Evolutionary conservation across 2,797 vertebrate genomes (phyloP), one percentile per base, ranked within the genome.

Genomic region (Buceros bicornis): DNA sequence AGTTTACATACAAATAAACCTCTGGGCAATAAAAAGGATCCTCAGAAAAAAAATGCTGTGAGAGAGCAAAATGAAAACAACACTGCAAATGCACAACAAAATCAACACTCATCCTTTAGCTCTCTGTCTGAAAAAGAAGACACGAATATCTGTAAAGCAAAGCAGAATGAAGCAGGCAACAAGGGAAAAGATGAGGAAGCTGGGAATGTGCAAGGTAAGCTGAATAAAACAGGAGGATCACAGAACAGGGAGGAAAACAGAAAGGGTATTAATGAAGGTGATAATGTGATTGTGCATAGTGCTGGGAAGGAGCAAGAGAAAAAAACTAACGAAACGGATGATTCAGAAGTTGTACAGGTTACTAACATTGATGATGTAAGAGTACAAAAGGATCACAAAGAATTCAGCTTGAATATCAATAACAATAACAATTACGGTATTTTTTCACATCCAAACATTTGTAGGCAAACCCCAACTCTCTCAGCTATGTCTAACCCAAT

Each of bases 381-480:
- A 47, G 21, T 86, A 51, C 95, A 76, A 60, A 97, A 83, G 70
- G 96, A 93, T 91, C 71, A 74, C 22, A 96, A 96, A 91, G 98
- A 98, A 78, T 97, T 97, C 92, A 98, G 98, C 95, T 97, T 97
- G 95, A 99, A 99, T 95, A 99, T 98, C 89, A 99, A 97, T 62
- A 99, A 94, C 42, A 97, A 96, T 18, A 96, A 94, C 43, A 98
- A 97, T 87, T 65, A 95, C 25, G 17, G 92, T 65, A 80, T 82
- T 67, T 93, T 81, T 57, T 87, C 85, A 12, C 74, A 90, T 76
- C 48, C 20, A 85, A 97, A 88, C 69, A 82, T 90, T 64, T 85
- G 50, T 64, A 87, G 77, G 47, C 92, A 95, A 66, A 90, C 95
- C 85, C 86, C 50, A 97, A 88, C 72, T 78, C 72, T 91, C 79